Evolutionary conservation across 2,888 invertebrate species (phyloP), one percentile per base, ranked within the genome.

Genomic region (Aporophyla lueneburgensis): DNA sequence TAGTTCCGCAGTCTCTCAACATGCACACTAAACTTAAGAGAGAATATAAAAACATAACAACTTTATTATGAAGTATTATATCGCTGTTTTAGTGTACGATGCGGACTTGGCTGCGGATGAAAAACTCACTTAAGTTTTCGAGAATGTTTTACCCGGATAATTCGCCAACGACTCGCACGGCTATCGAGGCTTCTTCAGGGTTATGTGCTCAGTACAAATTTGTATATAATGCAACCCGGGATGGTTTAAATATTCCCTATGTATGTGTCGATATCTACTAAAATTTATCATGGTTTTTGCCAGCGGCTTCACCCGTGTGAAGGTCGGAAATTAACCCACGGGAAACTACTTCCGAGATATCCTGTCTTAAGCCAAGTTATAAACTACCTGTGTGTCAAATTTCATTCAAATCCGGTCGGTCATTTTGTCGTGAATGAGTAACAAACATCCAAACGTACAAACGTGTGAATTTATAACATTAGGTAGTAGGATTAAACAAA

Each of bases 1-100:
- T 71, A 71, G 66, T 74, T 74, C 75, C 33, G 74, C 74, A 73
- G 59, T 74, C 27, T 74, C 51, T 27, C 62, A 56, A 70, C 43
- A 70, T 70, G 61, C 63, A 56, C 67, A 68, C 56, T 59, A 51
- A 59, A 83, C 70, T 54, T 67, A 68, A 65, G 56, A 49, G n/a
- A 58, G 27, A n/a, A 51, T 49, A 69, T 81, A 72, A 72, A 65
- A 83, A 58, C 53, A 33, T 69, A 46, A 62, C 21, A 54, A 51
- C 24, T 56, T 62, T 66, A 73, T 66, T 62, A 67, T 43, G 62
- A 62, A 46, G n/a, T 53, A 63, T 46, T 56, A 54, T 58, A 66
- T 71, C 21, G 46, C 33, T 56, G 53, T 67, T 77, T 73, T 58
- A 66, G 56, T 51, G 27, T 77, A 51, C 43, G 53, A 68, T 83